Conservation (phyloP, 2,888 invertebrate species). For the Ferrisia virgata region DNA sequence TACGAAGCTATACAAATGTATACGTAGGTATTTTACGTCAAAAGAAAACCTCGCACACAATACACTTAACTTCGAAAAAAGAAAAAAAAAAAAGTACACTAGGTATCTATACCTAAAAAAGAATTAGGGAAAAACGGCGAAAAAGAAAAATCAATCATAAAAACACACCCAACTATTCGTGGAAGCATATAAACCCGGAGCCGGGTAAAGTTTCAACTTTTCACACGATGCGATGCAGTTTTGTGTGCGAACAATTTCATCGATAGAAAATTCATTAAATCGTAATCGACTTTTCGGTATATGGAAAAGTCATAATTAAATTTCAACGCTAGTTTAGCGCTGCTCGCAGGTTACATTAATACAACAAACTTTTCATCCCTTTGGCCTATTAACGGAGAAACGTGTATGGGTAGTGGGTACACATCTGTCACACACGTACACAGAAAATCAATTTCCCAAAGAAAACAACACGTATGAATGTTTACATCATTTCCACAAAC, state of each 20-base stretch:
- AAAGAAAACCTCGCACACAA: no score
- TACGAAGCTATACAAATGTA: no score
- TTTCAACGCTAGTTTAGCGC: neutral
- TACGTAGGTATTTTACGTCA: no score
- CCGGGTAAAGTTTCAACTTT: neutral
- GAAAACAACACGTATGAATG: conserved; percentile 1
- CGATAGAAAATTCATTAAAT: neutral
- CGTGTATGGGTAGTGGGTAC: neutral
- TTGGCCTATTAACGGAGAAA: neutral
- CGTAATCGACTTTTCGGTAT: neutral
- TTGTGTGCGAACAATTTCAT: neutral
- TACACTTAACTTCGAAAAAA: no score
- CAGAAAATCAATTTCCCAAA: conserved; percentile 2
- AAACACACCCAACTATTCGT: neutral
- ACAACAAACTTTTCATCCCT: neutral
- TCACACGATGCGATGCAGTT: neutral
- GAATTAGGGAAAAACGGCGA: neutral
- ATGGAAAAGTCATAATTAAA: conserved; percentile 1
- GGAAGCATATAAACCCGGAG: neutral
- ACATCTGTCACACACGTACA: neutral
- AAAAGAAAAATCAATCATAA: neutral
- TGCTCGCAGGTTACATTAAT: neutral
- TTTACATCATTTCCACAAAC: neutral
- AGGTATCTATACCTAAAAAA: no score
- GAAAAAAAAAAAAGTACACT: no score